Percentiles rank a stretch among this genome's conserved stretches.
These are phyloP conservation scores for Thalpophila matura DNA, from an alignment of 2,888 invertebrate genomes.

Conservation along the genomic window DNA sequence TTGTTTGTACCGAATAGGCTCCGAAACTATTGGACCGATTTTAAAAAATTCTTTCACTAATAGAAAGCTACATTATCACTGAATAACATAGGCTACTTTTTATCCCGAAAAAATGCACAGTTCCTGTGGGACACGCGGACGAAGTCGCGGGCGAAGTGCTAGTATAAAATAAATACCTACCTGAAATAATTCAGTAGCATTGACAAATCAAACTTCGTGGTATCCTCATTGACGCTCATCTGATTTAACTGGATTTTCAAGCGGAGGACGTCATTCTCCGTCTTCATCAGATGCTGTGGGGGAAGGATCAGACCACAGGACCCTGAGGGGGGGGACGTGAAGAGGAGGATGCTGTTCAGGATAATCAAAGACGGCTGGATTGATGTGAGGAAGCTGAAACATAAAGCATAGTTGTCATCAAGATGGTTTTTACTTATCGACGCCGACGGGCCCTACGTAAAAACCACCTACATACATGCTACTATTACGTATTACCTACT, in stretches of 20 bases:
- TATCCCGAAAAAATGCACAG: no score
- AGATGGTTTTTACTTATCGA: no score
- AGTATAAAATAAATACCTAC: conserved; percentile 57
- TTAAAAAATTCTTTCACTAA: no score
- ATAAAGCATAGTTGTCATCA: background rate
- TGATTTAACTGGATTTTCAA: conserved; percentile 64
- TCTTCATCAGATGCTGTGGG: conserved; percentile 70
- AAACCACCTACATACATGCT: no score
- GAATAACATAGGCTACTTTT: no score
- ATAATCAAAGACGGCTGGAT: conserved; percentile 77
- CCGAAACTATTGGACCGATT: no score
- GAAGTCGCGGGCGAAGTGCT: no score
- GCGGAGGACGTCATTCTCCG: conserved; percentile 63
- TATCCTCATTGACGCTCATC: conserved; percentile 51
- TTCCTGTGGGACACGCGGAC: no score
- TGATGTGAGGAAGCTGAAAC: conserved; percentile 77
- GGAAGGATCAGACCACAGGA: conserved; percentile 83
- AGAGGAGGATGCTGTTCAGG: conserved; percentile 78
- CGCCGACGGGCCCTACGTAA: no score
- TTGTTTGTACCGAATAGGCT: no score
- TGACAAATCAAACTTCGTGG: conserved; percentile 52
- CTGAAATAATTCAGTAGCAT: conserved; percentile 73
- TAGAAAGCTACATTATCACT: no score
- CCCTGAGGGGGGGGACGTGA: conserved; percentile 78
- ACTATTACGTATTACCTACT: no score